These are phyloP conservation scores for Eurystomus gularis DNA, from an alignment of 2,113 vertebrate species.

Conservation along the genomic window DNA sequence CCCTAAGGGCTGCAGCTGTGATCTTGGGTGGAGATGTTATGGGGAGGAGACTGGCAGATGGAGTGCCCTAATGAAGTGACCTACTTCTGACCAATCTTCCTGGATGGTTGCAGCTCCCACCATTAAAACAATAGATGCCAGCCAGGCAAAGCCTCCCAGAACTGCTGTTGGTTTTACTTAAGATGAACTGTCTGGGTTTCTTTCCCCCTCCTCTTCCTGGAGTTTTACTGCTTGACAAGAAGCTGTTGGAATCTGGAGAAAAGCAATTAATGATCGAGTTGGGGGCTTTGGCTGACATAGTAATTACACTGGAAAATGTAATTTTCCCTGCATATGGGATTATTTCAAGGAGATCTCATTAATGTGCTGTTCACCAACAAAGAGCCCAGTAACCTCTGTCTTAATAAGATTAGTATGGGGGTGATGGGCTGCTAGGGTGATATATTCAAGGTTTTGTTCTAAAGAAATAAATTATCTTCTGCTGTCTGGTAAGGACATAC, in stretches of 20 bases:
- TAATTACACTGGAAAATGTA: conserved; percentile 72
- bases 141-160: not conserved
- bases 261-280: conserved; percentile 65
- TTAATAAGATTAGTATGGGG: conserved; percentile 69
- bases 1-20: not conserved
- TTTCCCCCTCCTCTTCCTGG: not conserved
- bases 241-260: conserved; percentile 49
- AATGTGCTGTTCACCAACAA: conserved; percentile 65
- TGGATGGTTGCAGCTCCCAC: not conserved
- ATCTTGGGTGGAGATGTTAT: not conserved
- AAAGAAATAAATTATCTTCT: conserved; percentile 51
- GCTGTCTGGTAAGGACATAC: not conserved
- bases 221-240: conserved; percentile 33
- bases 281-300: conserved; percentile 64
- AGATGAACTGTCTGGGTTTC: not conserved
- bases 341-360: conserved; percentile 73
- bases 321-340: conserved; percentile 71
- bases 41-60: not conserved
- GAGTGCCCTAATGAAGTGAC: not conserved
- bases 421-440: conserved; percentile 46
- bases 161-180: not conserved
- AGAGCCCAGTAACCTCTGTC: conserved; percentile 56
- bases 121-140: not conserved
- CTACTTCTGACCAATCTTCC: not conserved
- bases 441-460: conserved; percentile 54